Conservation (phyloP, 2,113 vertebrate genomes). For the Noctilio leporinus region DNA sequence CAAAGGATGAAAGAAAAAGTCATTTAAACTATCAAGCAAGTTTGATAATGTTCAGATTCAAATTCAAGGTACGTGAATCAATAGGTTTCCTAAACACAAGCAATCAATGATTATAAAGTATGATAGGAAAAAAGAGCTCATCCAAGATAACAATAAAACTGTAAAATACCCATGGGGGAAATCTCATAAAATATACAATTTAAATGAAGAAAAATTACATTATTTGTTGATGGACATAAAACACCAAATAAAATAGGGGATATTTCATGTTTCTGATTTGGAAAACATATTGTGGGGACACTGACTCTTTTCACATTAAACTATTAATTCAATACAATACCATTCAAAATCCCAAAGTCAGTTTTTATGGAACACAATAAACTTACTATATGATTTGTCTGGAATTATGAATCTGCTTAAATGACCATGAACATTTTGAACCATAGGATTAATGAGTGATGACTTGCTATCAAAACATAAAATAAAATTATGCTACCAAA, state of each 20-base stretch:
- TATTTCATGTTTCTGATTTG: not conserved
- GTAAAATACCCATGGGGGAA: not conserved
- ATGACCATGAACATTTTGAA: conserved; percentile 18
- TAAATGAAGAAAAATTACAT: conserved; percentile 24
- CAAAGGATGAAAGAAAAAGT: not conserved
- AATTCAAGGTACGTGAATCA: not conserved
- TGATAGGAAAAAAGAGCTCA: not conserved
- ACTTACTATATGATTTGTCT: not conserved
- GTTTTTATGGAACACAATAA: not conserved
- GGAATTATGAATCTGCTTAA: conserved; percentile 20
- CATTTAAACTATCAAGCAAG: not conserved
- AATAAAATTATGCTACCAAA: conserved; percentile 7
- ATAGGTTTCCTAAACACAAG: not conserved
- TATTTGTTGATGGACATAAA: not conserved
- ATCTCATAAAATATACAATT: not conserved
- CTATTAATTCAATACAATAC: not conserved
- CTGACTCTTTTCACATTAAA: not conserved
- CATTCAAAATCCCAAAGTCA: not conserved
- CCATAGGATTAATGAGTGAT: not conserved
- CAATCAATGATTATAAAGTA: not conserved
- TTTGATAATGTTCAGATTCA: not conserved
- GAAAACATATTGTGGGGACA: not conserved
- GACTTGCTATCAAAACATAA: conserved; percentile 18
- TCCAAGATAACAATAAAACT: not conserved
- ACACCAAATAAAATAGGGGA: not conserved